Percentiles rank a stretch among this genome's conserved stretches.
Evolutionary conservation across 2,113 vertebrate genomes (phyloP).

Genomic region (Neolamprologus hecqui): DNA sequence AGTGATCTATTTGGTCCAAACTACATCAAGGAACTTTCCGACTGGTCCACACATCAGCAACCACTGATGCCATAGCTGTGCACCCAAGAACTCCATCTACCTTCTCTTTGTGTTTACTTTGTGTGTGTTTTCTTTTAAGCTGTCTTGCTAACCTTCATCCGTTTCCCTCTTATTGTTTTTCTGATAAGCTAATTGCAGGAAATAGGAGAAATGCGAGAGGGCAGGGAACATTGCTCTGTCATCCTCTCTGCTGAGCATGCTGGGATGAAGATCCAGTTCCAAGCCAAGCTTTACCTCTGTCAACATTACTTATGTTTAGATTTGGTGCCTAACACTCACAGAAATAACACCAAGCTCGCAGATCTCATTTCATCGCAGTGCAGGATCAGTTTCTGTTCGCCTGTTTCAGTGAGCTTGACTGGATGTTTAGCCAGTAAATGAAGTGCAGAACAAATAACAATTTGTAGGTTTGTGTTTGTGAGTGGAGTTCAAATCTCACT

Average conservation of each 20-base stretch:
- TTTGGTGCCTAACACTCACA: constrained; percentile 16
- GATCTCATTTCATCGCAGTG: constrained; percentile 12
- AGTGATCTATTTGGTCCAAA: constrained; percentile 35
- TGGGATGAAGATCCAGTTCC: constrained; percentile 53
- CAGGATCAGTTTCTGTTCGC: not conserved
- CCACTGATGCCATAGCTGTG: constrained; percentile 2
- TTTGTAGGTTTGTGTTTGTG: not conserved
- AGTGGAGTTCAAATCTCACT: not conserved
- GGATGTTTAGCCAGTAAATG: not conserved
- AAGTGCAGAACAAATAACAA: not conserved
- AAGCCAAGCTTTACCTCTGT: constrained; percentile 52
- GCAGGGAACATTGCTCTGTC: not conserved
- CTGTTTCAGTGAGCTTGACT: not conserved
- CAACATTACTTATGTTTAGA: constrained; percentile 22
- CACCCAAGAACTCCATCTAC: not conserved
- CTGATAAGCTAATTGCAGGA: constrained; percentile 8
- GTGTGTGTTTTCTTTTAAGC: not conserved
- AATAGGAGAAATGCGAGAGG: not conserved
- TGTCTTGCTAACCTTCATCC: not conserved
- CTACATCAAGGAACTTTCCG: constrained; percentile 46
- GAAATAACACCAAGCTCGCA: constrained; percentile 24
- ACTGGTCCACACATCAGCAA: constrained; percentile 46
- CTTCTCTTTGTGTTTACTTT: not conserved
- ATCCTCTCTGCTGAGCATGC: constrained; percentile 24
- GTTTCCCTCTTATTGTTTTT: not conserved